These are phyloP conservation scores for Azorinus chamasolen DNA, from an alignment of 2,888 invertebrate genomes.

Conservation along the genomic window DNA sequence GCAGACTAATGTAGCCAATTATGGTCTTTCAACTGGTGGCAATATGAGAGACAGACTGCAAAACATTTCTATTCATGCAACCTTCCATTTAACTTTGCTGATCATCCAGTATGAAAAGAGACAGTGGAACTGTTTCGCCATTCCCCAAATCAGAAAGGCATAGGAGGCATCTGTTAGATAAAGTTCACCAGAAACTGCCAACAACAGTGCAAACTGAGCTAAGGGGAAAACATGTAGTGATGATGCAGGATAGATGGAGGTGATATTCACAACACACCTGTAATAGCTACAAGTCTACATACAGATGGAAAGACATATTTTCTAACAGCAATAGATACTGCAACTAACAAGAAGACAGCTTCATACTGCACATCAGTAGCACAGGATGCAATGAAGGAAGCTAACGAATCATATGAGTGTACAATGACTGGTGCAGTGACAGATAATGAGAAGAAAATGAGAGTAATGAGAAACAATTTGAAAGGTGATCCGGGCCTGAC, in stretches of 20 bases:
- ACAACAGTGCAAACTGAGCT: slow-evolving; percentile 12
- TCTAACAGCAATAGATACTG: slow-evolving; percentile 27
- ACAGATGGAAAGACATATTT: slow-evolving; percentile 31
- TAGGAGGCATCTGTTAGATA: slow-evolving; percentile 30
- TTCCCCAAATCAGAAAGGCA: slow-evolving; percentile 33
- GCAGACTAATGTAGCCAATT: too few relatives aligned
- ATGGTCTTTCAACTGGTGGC: too few relatives aligned
- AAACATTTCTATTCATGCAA: slow-evolving; percentile 49
- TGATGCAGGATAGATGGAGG: slow-evolving; percentile 47
- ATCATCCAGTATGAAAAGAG: slow-evolving; percentile 19
- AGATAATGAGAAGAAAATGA: slow-evolving; percentile 52
- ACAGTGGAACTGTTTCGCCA: slow-evolving; percentile 34
- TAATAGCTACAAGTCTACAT: slow-evolving; percentile 40
- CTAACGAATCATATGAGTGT: slow-evolving; percentile 38
- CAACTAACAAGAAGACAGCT: slow-evolving; percentile 46
- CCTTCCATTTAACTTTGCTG: slow-evolving; percentile 42
- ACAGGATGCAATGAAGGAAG: slow-evolving; percentile 13
- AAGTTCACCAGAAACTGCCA: slow-evolving; percentile 24
- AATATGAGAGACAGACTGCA: slow-evolving; percentile 21
- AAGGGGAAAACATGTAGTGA: slow-evolving; percentile 31
- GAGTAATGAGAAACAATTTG: slow-evolving; percentile 25
- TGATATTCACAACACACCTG: slow-evolving; percentile 51
- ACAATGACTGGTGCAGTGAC: slow-evolving; percentile 32
- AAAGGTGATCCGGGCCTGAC: slow-evolving; percentile 12
- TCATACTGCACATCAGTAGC: slow-evolving; percentile 36